Base-by-base conservation (phyloP, 2,888 invertebrate genomes). In the Biston stratarius region DNA sequence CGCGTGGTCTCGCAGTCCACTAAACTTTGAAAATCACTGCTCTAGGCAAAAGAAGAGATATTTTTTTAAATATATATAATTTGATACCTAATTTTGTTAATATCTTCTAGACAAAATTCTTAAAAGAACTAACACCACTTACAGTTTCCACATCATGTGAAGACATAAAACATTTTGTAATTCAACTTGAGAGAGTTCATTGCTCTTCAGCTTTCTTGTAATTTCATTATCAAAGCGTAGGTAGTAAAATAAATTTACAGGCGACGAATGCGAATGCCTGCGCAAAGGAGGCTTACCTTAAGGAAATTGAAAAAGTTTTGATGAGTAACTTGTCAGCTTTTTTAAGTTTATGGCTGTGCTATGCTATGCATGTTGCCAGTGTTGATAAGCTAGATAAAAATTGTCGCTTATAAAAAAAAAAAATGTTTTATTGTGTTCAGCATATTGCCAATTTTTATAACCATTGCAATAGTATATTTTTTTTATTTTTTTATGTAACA, bases 281-380 rank as follows among this genome's bases (percentile, higher is more conserved):
- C 38, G 55, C 42, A 36, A 48, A 14, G 40, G 34, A 55, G 42
- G 42, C 40, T 33, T 52, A 45, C 66, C 66, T 73, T 48, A 69
- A 58, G 53, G 59, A 55, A 73, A 73, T 73, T 68, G 73, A 66
- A 70, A 65, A 71, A 73, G 71, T 71, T 70, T 60, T 14, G 53
- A 65, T 64, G 58, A 33, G 66, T 62, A 61, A 64, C 66, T 56
- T 68, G 64, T 47, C 60, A 60, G 53, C 58, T 56, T 66, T 65
- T 64, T 65, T 59, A 48, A 58, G 57, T 58, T 40, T 58, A 38
- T 53, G 58, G 12, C 12, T 53, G 15, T 14, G 6, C n/a, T 7
- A 38, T 36, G 5, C 38, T 15, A 38, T 53, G 34, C 51, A 48
- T 24, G 9, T 11, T 44, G 11, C 44, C 24, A 24, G 24, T 24